Evolutionary conservation across 2,113 vertebrate genomes (phyloP), one percentile per base, ranked within the genome.

Genomic region (Onychostruthus taczanowskii): DNA sequence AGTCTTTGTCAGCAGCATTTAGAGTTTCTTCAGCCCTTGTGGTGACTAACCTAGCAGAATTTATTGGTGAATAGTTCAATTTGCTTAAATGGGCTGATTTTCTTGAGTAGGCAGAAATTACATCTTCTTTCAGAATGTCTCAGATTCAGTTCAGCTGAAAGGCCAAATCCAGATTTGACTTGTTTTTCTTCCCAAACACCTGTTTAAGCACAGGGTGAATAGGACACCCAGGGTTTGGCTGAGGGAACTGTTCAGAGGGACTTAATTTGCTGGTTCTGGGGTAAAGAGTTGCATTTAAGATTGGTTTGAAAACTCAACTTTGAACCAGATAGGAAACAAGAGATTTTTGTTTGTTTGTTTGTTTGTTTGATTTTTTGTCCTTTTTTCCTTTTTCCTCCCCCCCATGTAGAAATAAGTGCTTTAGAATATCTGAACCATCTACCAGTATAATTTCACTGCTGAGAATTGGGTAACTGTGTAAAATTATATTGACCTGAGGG

Each of bases 401-500:
- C 52, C 46, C 11, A 17, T 23, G 41, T 88, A 89, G 91, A 90
- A 97, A 85, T 90, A 91, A 95, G 52, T 72, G 78, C 81, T 93
- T 52, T 47, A 43, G 73, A 93, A 58, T 94, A 90, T 96, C 93
- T 90, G 83, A 95, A 93, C 93, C 39, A n/a, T 94, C 93, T 67
- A 64, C 70, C 59, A 46, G 67, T 66, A 87, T 95, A 74, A 31
- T 87, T 96, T 94, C 61, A 63, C 87, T 85, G 69, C 92, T 85
- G 95, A 96, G 96, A 91, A 90, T 37, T 55, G 84, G 78, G 85
- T 84, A 93, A 90, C 95, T 95, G 96, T 95, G 84, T 96, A 93
- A 96, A 96, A 96, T 95, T 77, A 77, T 94, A 90, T 75, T 96
- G 95, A 95, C 95, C 95, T 62, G 84, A 82, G 93, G 96, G 94